Conservation (phyloP, 2,888 invertebrate species). For the Eustalomyia histrio region DNA sequence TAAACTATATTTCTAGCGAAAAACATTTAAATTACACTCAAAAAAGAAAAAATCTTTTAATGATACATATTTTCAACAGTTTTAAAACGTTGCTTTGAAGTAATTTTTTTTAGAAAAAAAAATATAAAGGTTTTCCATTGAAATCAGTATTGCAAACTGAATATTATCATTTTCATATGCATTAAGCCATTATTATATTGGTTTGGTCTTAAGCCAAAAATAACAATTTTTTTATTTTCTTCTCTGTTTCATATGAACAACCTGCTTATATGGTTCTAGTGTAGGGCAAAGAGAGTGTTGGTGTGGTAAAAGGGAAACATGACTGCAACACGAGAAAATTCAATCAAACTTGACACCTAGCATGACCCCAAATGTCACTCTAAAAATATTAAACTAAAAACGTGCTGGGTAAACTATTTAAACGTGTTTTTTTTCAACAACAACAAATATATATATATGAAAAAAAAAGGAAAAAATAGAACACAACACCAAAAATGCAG, state of each 20-base stretch:
- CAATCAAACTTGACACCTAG: conserved; percentile 64
- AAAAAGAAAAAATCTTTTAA: conserved; percentile 34
- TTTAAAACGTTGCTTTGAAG: conserved; percentile 22
- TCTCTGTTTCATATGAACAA: neutral
- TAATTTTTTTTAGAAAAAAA: neutral
- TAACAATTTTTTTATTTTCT: neutral
- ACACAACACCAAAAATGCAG: neutral
- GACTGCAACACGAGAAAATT: conserved; percentile 57
- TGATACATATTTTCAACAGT: conserved; percentile 39
- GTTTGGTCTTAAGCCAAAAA: conserved; percentile 7
- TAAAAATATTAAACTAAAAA: conserved; percentile 63
- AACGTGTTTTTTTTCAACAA: conserved; percentile 43
- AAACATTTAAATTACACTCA: conserved; percentile 9
- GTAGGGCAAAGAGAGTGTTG: neutral
- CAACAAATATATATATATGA: neutral
- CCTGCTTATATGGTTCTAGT: conserved; percentile 31
- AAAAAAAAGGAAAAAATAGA: neutral
- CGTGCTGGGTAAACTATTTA: conserved; percentile 59
- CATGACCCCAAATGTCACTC: conserved; percentile 60
- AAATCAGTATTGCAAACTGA: neutral
- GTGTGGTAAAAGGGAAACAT: neutral
- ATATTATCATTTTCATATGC: conserved; percentile 36
- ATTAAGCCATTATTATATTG: conserved; percentile 39
- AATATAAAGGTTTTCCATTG: neutral
- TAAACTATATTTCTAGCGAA: conserved; percentile 19